phyloP scores from a whole-genome alignment of 2,888 invertebrate species.

The Pyrgus malvae region DNA sequence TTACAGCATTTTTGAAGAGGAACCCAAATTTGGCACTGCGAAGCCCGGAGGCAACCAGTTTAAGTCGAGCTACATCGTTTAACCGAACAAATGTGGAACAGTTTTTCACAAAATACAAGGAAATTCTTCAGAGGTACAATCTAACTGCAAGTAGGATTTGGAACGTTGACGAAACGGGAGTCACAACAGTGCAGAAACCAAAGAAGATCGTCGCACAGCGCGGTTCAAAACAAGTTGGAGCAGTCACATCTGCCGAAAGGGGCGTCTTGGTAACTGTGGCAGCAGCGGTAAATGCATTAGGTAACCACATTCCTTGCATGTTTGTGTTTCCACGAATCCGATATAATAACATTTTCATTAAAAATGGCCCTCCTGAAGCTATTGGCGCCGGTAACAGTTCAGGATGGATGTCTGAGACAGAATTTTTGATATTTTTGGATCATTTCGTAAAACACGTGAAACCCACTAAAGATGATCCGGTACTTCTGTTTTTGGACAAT shows the following conservation, averaged over 20 bases:
- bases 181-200: slow-evolving; percentile 29
- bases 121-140: too few species aligned
- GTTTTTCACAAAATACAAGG: too few species aligned
- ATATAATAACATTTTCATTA: neutral
- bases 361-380: slow-evolving; percentile 38
- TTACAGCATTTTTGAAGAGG: too few species aligned
- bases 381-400: slow-evolving; percentile 41
- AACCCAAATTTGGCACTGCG: too few species aligned
- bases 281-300: neutral
- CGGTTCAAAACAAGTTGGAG: slow-evolving; percentile 30
- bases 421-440: too few species aligned
- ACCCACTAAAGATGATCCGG: too few species aligned
- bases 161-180: neutral
- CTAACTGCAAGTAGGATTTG: too few species aligned
- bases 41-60: too few species aligned
- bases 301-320: neutral
- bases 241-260: slow-evolving; percentile 27
- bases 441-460: too few species aligned
- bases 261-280: neutral
- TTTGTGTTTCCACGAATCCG: neutral
- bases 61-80: too few species aligned
- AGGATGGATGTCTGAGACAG: slow-evolving; percentile 40
- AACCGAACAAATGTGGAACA: too few species aligned
- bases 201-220: slow-evolving; percentile 28
- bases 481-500: too few species aligned